phyloP scores from a whole-genome alignment of 2,113 vertebrate genomes.

The Perognathus longimembris region DNA sequence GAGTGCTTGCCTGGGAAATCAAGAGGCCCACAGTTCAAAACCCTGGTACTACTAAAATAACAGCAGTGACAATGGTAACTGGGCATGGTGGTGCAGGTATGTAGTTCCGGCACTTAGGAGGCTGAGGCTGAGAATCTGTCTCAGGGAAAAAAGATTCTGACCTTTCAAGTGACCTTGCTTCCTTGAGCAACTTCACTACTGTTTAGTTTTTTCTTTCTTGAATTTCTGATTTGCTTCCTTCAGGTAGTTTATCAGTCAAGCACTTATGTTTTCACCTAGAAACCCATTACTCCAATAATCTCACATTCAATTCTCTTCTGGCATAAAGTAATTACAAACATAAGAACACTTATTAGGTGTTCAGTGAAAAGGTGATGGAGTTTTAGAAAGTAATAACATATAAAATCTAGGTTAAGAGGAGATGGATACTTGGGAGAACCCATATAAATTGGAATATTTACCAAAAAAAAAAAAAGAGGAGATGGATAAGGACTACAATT shows the following conservation, averaged over 20 bases:
- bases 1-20: too few species aligned
- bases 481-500: background rate
- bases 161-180: background rate
- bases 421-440: too few species aligned
- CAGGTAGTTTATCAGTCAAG: slow-evolving; percentile 25
- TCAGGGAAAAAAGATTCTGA: background rate
- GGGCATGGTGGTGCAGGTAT: too few species aligned
- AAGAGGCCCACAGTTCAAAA: too few species aligned
- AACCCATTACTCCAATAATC: background rate
- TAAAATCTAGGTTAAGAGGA: slow-evolving; percentile 35
- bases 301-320: background rate
- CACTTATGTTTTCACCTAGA: background rate
- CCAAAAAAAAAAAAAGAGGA: too few species aligned
- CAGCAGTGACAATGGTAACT: too few species aligned
- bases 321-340: slow-evolving; percentile 4
- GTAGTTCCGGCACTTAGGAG: too few species aligned
- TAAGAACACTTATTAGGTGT: background rate
- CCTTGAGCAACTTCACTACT: background rate
- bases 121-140: background rate
- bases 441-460: too few species aligned
- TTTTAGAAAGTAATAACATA: slow-evolving; percentile 45
- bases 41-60: too few species aligned
- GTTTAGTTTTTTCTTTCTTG: background rate
- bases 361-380: background rate
- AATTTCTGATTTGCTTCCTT: slow-evolving; percentile 15